These are phyloP conservation scores for Apotomis betuletana DNA, from an alignment of 2,888 invertebrate species.

Conservation along the genomic window DNA sequence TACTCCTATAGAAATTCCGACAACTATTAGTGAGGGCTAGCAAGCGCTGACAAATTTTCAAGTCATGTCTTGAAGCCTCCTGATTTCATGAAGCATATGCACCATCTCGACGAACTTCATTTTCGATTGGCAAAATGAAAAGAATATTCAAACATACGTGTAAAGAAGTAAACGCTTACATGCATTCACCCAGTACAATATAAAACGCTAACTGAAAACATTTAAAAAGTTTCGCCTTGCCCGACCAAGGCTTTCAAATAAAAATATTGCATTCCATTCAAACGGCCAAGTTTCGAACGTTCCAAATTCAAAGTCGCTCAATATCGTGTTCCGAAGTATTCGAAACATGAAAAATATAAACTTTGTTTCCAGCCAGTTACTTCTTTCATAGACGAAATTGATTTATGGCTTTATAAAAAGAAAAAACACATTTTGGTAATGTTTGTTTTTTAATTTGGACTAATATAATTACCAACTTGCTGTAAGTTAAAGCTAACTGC, in stretches of 20 bases:
- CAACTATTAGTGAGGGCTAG: too few species aligned
- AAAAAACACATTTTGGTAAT: neutral
- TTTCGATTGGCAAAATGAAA: too few species aligned
- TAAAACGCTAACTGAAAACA: constrained; percentile 17
- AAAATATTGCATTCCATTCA: constrained; percentile 37
- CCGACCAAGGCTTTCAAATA: constrained; percentile 19
- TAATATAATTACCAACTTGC: neutral
- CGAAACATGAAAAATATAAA: constrained; percentile 34
- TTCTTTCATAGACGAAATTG: constrained; percentile 13
- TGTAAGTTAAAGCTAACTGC: neutral
- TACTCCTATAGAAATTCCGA: too few species aligned
- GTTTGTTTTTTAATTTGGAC: neutral
- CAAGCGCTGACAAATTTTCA: too few species aligned
- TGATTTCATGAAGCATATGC: too few species aligned
- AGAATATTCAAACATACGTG: too few species aligned
- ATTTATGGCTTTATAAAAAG: constrained; percentile 6
- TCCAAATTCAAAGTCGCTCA: constrained; percentile 36
- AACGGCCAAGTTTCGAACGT: constrained; percentile 29
- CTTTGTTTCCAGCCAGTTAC: constrained; percentile 29
- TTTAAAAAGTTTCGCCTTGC: constrained; percentile 23
- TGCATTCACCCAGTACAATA: neutral
- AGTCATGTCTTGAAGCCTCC: too few species aligned
- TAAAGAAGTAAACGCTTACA: neutral
- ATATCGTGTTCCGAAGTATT: constrained; percentile 36
- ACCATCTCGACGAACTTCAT: too few species aligned